Base-by-base conservation (phyloP, 2,888 invertebrate genomes). In the Andrena bicolor region DNA sequence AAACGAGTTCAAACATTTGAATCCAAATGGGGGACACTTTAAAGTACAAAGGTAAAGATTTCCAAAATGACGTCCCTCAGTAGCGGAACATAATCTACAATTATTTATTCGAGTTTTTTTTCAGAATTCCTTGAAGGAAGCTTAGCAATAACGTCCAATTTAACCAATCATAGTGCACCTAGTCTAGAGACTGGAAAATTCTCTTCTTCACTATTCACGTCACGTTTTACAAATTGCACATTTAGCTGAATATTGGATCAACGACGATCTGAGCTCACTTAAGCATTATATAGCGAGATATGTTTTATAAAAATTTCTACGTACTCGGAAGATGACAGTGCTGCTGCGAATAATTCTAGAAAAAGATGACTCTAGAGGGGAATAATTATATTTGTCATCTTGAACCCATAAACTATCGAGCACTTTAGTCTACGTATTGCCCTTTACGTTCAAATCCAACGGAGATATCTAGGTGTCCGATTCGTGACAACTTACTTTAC, bases 31-130 rank as follows among this genome's bases (percentile, higher is more conserved):
- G 23, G 53, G 23, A 53, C 2, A 20, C n/a, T 53, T 53, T 53
- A 20, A 51, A 13, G 41, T 13, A 1, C 13, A 13, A 13, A 41
- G 41, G 4, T 41, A 41, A 41, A 41, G 16, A 41, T 41, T 41
- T 51, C 10, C 28, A 28, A 32, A 51, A 65, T 32, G 2, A 26
- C n/a, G 51, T 72, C 32, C 72, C 26, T 51, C 64, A 65, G 72
- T 49, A 65, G 30, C 3, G 2, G 51, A 13, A 48, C 30, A 13
- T 26, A 48, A 51, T 4, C 8, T 51, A 2, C 2, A 51, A 51
- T 51, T 51, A 20, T 7, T 13, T 51, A 51, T 51, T 51, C 20
- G 20, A n/a, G 53, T 20, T 51, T 7, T 53, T 53, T 8, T 41
- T 41, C 41, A 41, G 16, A 41, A 41, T 41, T 41, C 13, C 41